Evolutionary conservation across 2,113 vertebrate species (phyloP).

Genomic region (Megaceryle maxima): DNA sequence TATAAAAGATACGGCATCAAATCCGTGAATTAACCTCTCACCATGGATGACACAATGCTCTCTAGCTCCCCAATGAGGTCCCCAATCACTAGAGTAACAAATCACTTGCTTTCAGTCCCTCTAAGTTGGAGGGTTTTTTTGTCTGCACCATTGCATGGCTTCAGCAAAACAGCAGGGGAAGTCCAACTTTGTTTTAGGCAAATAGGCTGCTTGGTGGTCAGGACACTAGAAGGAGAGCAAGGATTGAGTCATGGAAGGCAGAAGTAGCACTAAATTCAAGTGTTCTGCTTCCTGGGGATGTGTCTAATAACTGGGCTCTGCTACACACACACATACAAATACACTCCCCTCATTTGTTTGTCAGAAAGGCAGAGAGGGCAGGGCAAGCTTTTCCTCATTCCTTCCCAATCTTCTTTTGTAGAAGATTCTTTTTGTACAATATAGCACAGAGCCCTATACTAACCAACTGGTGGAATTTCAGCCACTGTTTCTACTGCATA

Average conservation of each 20-base stretch:
- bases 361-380: background rate
- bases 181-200: background rate
- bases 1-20: background rate
- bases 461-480: background rate
- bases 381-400: background rate
- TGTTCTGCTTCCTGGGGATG: background rate
- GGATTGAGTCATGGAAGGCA: background rate
- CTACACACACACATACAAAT: background rate
- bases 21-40: accelerated
- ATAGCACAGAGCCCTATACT: background rate
- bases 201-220: background rate
- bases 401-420: too few relatives aligned
- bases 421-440: too few relatives aligned
- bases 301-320: background rate
- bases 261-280: background rate
- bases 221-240: background rate
- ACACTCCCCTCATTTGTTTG: background rate
- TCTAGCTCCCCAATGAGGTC: background rate
- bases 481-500: background rate
- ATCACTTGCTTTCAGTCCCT: background rate
- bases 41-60: too few relatives aligned
- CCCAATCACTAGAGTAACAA: background rate
- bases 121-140: background rate
- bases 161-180: background rate
- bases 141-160: accelerated